Evolutionary conservation across 2,113 vertebrate species (phyloP), one percentile per base, ranked within the genome.

Genomic region (Seriola rivoliana): DNA sequence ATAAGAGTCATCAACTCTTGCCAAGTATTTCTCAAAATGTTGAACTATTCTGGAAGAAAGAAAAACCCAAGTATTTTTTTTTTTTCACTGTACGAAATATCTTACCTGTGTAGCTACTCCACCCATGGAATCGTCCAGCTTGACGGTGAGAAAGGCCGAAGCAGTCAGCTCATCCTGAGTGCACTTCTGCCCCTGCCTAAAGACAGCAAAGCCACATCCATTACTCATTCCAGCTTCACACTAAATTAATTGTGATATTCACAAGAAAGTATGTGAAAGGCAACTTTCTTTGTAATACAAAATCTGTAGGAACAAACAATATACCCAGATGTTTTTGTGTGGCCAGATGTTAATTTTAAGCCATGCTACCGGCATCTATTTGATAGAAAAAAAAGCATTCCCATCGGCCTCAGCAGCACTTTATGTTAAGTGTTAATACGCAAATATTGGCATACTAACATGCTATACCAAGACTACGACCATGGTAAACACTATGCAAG

Each of bases 181-280:
- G 84, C 93, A 92, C 75, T 94, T 95, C 46, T 71, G 80, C 4
- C 95, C 95, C 81, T 96, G 95, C 95, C 95, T 95, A 50, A 55
- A 82, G 16, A 86, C 69, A 88, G 10, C 9, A 80, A 84, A 77
- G 4, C 2, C 17, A 44, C 13, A 58, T 69, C 1, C 4, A 34
- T 38, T 2, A 23, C 44, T 58, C 32, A 19, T 21, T 58, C 4
- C 6, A 63, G 7, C 29, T 4, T 65, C 25, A 55, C 57, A 10
- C 14, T 2, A 44, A 62, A 50, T 19, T 2, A 29, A 5, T 9
- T 5, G 32, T 10, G 16, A 74, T 59, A 58, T 25, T 65, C 11
- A 29, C 29, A 46, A 6, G 2, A 13, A 25, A 46, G 19, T n/a
- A 7, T 38, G 29, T 29, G 5, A 34, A 71, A 44, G 64, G 34